phyloP scores from a whole-genome alignment of 2,888 invertebrate species.

The Troides oblongomaculatus region DNA sequence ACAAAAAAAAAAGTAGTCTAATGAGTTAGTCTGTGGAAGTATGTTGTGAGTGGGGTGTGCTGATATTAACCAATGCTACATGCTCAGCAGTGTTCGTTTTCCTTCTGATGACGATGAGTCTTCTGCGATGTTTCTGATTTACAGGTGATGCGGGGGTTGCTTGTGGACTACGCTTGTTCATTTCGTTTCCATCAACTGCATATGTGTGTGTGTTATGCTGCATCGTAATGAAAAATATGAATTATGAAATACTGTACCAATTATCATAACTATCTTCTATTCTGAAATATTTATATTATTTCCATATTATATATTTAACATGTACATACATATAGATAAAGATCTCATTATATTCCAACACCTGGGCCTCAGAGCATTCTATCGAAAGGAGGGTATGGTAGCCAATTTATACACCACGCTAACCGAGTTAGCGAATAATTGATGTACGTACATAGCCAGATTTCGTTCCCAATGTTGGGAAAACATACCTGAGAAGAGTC shows the following conservation, averaged over 20 bases:
- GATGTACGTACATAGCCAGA: too few species aligned
- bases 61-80: conserved; percentile 23
- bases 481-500: too few species aligned
- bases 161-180: conserved; percentile 21
- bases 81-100: too few species aligned
- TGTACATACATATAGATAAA: background rate
- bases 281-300: background rate
- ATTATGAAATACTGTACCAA: background rate
- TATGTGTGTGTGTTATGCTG: conserved; percentile 11
- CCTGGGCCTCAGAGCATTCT: too few species aligned
- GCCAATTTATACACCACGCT: too few species aligned
- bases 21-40: conserved; percentile 1
- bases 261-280: background rate
- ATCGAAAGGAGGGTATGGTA: too few species aligned
- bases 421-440: too few species aligned
- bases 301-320: background rate
- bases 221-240: background rate
- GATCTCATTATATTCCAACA: too few species aligned
- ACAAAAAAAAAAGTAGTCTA: background rate
- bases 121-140: conserved; percentile 26
- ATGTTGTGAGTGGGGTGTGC: conserved; percentile 11
- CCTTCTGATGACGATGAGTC: background rate
- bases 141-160: conserved; percentile 23
- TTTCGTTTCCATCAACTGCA: conserved; percentile 8
- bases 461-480: too few species aligned